Conservation (phyloP, 2,797 vertebrate species). For the Pteronotus mesoamericanus region DNA sequence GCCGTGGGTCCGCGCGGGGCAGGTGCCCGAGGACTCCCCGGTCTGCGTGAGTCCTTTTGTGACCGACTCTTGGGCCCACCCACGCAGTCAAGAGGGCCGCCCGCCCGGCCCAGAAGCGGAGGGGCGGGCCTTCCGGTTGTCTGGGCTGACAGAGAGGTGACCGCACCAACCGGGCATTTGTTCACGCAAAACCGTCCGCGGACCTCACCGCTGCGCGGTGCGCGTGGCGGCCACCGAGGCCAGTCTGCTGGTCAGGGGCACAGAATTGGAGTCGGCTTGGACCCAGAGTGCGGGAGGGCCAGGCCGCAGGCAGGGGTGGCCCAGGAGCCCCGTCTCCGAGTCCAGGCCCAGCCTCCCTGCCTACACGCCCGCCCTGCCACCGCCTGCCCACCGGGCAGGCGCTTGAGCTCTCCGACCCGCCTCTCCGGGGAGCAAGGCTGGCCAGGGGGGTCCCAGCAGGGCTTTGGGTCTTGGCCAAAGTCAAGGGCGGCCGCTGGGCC, state of each 20-base stretch:
- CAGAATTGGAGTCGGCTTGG: not conserved
- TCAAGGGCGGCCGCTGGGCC: not conserved
- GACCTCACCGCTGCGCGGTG: not conserved
- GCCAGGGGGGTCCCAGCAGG: not conserved
- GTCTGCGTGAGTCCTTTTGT: not conserved
- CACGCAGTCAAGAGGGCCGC: not conserved
- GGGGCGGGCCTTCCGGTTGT: not conserved
- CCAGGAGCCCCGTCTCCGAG: not conserved
- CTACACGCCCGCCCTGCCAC: accelerated
- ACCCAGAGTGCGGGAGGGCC: too few species aligned
- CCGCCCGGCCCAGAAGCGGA: not conserved
- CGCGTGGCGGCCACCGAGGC: accelerated
- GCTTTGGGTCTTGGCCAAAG: not conserved
- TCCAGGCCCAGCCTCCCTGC: not conserved
- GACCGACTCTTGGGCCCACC: not conserved
- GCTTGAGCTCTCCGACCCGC: not conserved
- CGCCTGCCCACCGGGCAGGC: not conserved
- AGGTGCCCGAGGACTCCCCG: not conserved
- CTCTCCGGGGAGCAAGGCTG: not conserved
- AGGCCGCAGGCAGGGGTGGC: too few species aligned
- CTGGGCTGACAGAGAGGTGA: not conserved
- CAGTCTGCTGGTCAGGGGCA: not conserved
- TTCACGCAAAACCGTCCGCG: not conserved
- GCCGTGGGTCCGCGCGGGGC: accelerated
- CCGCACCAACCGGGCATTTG: not conserved